Conservation (phyloP, 2,797 vertebrate species). For the Tiaroga cobitis region DNA sequence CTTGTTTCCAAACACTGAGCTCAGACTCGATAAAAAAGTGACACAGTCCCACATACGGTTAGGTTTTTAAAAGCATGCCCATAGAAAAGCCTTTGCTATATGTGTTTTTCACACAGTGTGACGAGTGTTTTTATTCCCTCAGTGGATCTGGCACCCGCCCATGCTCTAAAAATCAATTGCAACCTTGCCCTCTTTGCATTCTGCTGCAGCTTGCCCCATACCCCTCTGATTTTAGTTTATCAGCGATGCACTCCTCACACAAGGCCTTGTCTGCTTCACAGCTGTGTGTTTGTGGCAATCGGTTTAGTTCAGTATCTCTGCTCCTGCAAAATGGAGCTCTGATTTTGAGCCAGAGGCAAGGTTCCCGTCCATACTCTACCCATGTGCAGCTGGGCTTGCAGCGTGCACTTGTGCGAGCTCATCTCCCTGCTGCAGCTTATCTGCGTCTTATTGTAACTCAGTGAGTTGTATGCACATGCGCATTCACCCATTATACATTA, state of each 20-base stretch:
- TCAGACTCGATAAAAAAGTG: slow-evolving; percentile 25
- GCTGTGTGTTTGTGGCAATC: slow-evolving; percentile 32
- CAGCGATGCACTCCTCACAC: slow-evolving; percentile 63
- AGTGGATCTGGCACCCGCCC: slow-evolving; percentile 15
- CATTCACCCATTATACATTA: slow-evolving; percentile 27
- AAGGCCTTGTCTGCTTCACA: slow-evolving; percentile 70
- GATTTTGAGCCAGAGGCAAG: slow-evolving; percentile 36
- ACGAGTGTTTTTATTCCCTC: not conserved
- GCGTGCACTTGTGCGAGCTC: slow-evolving; percentile 6
- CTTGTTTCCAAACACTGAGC: slow-evolving; percentile 25
- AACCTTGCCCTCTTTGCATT: slow-evolving; percentile 64
- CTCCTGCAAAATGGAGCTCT: slow-evolving; percentile 38
- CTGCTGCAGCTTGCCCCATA: slow-evolving; percentile 45
- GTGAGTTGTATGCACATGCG: not conserved
- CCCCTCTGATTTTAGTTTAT: slow-evolving; percentile 59
- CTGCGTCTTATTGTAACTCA: slow-evolving; percentile 29
- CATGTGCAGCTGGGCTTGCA: slow-evolving; percentile 39
- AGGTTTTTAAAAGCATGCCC: not conserved
- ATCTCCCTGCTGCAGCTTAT: slow-evolving; percentile 35
- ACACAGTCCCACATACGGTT: not conserved
- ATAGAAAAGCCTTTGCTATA: not conserved
- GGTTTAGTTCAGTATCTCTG: slow-evolving; percentile 32
- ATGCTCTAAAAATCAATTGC: slow-evolving; percentile 64
- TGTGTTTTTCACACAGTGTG: slow-evolving; percentile 11
- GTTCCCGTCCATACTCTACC: slow-evolving; percentile 7